Conservation (phyloP, 2,113 vertebrate species). For the Siphamia tubifer region DNA sequence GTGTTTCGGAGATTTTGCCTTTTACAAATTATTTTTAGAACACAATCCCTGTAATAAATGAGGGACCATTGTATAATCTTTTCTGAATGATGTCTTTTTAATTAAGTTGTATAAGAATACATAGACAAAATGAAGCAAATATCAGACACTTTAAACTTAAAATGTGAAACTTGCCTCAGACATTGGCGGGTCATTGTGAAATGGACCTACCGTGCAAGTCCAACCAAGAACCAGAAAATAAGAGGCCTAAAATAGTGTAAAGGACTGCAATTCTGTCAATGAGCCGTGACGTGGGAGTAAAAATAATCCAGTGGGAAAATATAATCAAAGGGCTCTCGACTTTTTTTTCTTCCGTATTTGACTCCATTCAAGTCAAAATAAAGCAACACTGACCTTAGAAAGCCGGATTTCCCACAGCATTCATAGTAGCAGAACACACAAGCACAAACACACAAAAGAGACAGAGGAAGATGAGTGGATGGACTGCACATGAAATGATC, state of each 20-base stretch:
- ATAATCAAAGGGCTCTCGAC: constrained; percentile 43
- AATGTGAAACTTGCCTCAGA: background rate
- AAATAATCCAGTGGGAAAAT: constrained; percentile 64
- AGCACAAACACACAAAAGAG: background rate
- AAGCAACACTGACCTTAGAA: background rate
- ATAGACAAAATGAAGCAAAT: too few species aligned
- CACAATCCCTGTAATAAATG: too few species aligned
- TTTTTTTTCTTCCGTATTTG: constrained; percentile 21
- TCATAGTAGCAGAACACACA: background rate
- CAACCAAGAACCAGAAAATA: constrained; percentile 57
- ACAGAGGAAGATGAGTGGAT: background rate
- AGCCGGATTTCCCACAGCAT: constrained; percentile 4
- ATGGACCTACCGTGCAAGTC: background rate
- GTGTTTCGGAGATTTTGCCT: too few species aligned
- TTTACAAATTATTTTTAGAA: too few species aligned
- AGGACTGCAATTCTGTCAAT: constrained; percentile 63
- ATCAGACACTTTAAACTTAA: too few species aligned
- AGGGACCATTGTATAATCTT: too few species aligned
- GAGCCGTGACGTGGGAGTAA: constrained; percentile 56
- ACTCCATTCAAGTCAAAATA: constrained; percentile 38
- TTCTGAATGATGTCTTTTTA: too few species aligned
- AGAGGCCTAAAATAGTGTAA: constrained; percentile 54
- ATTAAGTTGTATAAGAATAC: too few species aligned
- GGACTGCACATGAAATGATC: too few species aligned
- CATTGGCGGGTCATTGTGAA: background rate